Base-by-base conservation (phyloP, 2,113 vertebrate species). In the Columba janthina region DNA sequence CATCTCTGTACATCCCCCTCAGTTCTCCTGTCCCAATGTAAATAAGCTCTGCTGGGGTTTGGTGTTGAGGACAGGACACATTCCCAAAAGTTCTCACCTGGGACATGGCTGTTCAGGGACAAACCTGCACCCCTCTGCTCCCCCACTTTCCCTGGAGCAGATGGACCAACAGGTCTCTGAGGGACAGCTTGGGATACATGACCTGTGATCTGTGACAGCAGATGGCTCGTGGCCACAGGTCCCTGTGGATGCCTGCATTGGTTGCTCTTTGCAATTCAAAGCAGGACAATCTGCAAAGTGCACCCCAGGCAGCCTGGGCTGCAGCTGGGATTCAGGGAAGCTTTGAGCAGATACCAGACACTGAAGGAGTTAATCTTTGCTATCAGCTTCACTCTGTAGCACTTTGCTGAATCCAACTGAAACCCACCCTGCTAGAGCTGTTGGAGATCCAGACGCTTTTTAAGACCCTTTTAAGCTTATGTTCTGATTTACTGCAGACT, bases 301-400 rank as follows among this genome's bases (percentile, higher is more conserved):
- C 36, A 31, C 22, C 26, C 7, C 36, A 46, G 38, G 40, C 25
- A 64, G 19, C 34, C 28, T 65, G 38, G 64, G 40, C 26, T 87
- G 76, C 46, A 38, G 69, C 24, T 80, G 40, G 50, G 46, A 24
- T 5, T 42, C 18, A 29, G 16, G 3, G 18, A 44, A 61, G 29
- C 17, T 64, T 28, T 65, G 64, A 73, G 61, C 42, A 84, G 32
- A 56, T 25, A 38, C 11, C 53, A 72, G 42, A 26, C 5, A 12
- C 48, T 24, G 32, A 54, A 69, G 74, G 11, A 83, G 56, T 73
- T 82, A 50, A 56, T 38, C 32, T 44, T 75, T 69, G 60, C 4
- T 0, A 9, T 53, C 0, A 0, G 8, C 22, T 69, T n/a, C 36
- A 12, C 24, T 51, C 42, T 0, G 0, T 14, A 38, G 4, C 17